Evolutionary conservation across 2,113 vertebrate genomes (phyloP), one percentile per base, ranked within the genome.

Genomic region (Festucalex cinctus): DNA sequence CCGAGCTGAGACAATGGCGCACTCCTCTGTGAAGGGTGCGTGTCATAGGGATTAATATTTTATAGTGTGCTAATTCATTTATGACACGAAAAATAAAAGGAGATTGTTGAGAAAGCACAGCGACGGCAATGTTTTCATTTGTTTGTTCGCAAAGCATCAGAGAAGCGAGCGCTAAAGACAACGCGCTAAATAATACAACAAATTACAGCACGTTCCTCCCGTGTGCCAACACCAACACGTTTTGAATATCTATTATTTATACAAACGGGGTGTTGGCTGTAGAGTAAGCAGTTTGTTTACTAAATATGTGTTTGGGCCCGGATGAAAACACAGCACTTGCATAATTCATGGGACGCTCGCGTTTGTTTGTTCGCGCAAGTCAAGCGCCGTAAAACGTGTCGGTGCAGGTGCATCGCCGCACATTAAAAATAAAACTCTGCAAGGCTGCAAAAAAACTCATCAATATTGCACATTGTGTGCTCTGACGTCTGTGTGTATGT

Each of bases 221-320:
- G 74, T 75, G 83, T 22, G 48, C 48, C 76, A 76, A 49, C 73
- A 74, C 84, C 72, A 80, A 43, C 82, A 61, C 56, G 84, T 89
- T 85, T 88, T 13, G 54, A 89, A 88, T 88, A 92, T 92, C 78
- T 90, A 92, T 92, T 92, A 92, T 92, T 91, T 85, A 92, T 85
- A 82, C 76, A 88, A 88, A 91, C 90, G 88, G 87, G 81, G 87
- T 91, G 91, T 88, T 83, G 84, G 81, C 75, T 68, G 71, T 85
- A 84, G 81, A 89, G 84, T 88, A 88, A 91, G 84, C 87, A 87
- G 88, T 89, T 91, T 93, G 90, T 93, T 93, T 92, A 92, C 92
- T 87, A 90, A 92, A 92, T 85, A 90, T 73, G 76, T 79, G 80
- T 86, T 86, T 76, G 82, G 84, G 69, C 72, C 1, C 12, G 84